Base-by-base conservation (phyloP, 2,888 invertebrate genomes). In the Strigamia transsilvanica region DNA sequence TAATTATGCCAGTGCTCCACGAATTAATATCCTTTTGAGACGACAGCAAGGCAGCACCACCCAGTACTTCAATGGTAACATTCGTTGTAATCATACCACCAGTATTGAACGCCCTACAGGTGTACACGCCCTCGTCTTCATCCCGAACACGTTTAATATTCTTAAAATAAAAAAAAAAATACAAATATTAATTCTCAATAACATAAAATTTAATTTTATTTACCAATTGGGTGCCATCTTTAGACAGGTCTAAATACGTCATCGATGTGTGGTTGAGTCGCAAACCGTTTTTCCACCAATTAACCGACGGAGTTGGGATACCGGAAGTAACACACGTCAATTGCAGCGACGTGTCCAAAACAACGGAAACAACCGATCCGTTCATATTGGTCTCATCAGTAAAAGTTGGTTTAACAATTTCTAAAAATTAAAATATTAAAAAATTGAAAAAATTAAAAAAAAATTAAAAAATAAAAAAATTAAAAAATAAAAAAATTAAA, bases 291-390 rank as follows among this genome's bases (percentile, higher is more conserved):
- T 84, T 85, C 27, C 84, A 84, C 86, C 86, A 86, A 18, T 56
- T 82, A 12, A 86, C 82, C 3, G 51, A 46, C 12, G 86, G 86
- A 32, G 56, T 73, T 0, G 86, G 86, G 9, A 83, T 82, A 6
- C 89, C 89, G 5, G 83, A 83, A 13, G 87, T 86, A 41, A 86
- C 85, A 83, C 86, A 86, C 9, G 81, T 77, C 0, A 86, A 84
- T 80, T 83, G 83, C 10, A 82, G n/a, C 10, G 79, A 80, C 21
- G 82, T 32, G 23, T 85, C 84, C 41, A 80, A 78, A 21, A 83
- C 82, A n/a, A 84, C 80, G n/a, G 34, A 51, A 23, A 84, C 78
- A 51, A 80, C 82, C 10, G 84, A 83, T 77, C 82, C 84, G 82
- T 84, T 85, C 80, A 84, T 61, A 66, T 83, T 83, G 38, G 84